These are phyloP conservation scores for Microplitis mediator DNA, from an alignment of 1,140 invertebrate genomes.

Conservation along the genomic window DNA sequence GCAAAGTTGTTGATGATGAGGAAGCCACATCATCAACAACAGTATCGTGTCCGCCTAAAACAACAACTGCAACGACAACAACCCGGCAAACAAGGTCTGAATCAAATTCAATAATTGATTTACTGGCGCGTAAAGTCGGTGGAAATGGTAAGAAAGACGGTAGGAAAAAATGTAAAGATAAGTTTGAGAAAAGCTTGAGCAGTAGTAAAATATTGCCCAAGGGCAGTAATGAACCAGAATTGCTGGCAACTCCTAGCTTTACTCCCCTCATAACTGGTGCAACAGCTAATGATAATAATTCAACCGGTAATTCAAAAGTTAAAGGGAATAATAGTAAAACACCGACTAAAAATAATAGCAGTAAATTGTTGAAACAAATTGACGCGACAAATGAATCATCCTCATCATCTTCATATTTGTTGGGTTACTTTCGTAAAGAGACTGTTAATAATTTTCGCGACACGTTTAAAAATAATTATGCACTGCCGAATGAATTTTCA, in stretches of 20 bases:
- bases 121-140: conserved; percentile 68
- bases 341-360: conserved; percentile 60
- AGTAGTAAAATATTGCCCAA: conserved; percentile 42
- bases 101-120: conserved; percentile 68
- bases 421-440: conserved; percentile 74
- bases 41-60: conserved; percentile 61
- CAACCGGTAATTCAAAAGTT: conserved; percentile 33
- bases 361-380: conserved; percentile 60
- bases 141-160: conserved; percentile 63
- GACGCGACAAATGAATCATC: conserved; percentile 63
- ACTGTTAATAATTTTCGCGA: conserved; percentile 73
- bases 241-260: conserved; percentile 66
- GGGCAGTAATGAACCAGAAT: conserved; percentile 62
- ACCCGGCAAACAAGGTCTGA: conserved; percentile 50
- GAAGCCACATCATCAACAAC: conserved; percentile 69
- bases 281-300: not conserved
- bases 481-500: conserved; percentile 68
- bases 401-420: conserved; percentile 37
- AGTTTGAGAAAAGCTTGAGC: conserved; percentile 33
- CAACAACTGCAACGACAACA: conserved; percentile 14
- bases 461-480: conserved; percentile 70
- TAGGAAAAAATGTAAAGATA: conserved; percentile 63
- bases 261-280: conserved; percentile 43
- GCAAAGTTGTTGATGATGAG: conserved; percentile 69
- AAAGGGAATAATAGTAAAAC: conserved; percentile 59